Base-by-base conservation (phyloP, 2,797 vertebrate species). In the Morus bassanus region DNA sequence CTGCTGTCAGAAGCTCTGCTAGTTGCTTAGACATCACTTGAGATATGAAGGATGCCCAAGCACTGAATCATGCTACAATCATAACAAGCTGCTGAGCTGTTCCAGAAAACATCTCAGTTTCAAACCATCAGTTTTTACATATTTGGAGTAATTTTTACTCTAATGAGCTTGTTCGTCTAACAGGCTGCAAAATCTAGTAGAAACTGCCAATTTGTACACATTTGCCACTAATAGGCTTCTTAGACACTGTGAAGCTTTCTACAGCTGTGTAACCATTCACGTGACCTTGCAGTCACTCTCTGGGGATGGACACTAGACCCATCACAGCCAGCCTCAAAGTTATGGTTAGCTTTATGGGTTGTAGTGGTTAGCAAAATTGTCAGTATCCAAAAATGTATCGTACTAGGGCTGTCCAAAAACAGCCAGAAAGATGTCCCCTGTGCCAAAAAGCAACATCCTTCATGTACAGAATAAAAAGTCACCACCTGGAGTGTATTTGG, bases 121-220 rank as follows among this genome's bases (percentile, higher is more conserved):
- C 82, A 92, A 96, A 92, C 81, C 89, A 92, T 94, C 75, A 75
- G 39, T 64, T 93, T 95, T 95, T 93, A 81, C 82, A 83, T 88
- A 92, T 93, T 94, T 94, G 56, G 79, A 89, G 91, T 80, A 96
- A 93, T 93, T 94, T 94, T 87, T 85, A 85, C 51, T 80, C 53
- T 78, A 92, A 94, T 0, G 1, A 96, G 72, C 64, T 89, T 94
- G 87, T 94, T 91, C 7, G 0, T 80, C 72, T 91, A 96, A 93
- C 75, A 93, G 82, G 57, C 85, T 93, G 85, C 92, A 94, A 96
- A 95, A 93, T 88, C 61, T 85, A 77, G 30, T 75, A 78, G 64
- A 68, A 95, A 28, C 61, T 85, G 82, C 85, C 92, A 93, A 75
- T 93, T 89, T 85, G 67, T 89, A 88, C 48, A 41, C 65, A 81